Conservation (phyloP, 2,888 invertebrate genomes). For the Glaucopsyche alexis region DNA sequence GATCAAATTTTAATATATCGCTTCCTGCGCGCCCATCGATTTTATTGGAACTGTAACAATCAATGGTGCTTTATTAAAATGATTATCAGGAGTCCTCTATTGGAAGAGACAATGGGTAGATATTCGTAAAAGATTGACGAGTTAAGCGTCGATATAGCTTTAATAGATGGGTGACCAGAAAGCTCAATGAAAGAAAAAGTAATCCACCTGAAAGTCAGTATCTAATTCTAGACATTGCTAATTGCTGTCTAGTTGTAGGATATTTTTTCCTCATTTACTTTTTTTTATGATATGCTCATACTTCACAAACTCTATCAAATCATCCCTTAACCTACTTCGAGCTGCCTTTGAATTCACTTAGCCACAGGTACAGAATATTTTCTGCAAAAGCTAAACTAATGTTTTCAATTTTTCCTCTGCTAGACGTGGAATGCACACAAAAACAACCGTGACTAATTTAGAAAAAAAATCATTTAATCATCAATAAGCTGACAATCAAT, state of each 20-base stretch:
- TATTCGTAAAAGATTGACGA: not conserved
- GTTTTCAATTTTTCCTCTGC: not conserved
- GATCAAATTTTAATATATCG: constrained; percentile 62
- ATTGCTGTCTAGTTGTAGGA: no score
- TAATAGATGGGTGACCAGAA: no score
- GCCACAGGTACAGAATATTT: not conserved
- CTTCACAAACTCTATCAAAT: no score
- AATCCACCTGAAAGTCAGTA: no score
- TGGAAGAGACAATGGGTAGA: not conserved
- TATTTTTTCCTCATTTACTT: no score
- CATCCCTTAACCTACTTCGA: no score
- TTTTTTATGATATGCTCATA: no score
- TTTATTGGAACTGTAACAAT: constrained; percentile 43
- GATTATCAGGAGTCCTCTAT: not conserved
- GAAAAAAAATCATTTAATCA: constrained; percentile 6
- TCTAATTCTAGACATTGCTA: no score
- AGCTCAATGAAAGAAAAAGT: no score
- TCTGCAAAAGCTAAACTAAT: not conserved
- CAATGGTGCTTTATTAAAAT: constrained; percentile 10
- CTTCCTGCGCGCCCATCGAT: constrained; percentile 63
- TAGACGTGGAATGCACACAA: not conserved
- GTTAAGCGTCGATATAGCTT: no score
- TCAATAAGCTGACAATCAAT: constrained; percentile 27
- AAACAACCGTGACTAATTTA: constrained; percentile 1
- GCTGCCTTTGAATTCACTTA: not conserved